These are phyloP conservation scores for Parazoanthus swiftii DNA, from an alignment of 92 coral and sea anemone genomes.

Conservation along the genomic window DNA sequence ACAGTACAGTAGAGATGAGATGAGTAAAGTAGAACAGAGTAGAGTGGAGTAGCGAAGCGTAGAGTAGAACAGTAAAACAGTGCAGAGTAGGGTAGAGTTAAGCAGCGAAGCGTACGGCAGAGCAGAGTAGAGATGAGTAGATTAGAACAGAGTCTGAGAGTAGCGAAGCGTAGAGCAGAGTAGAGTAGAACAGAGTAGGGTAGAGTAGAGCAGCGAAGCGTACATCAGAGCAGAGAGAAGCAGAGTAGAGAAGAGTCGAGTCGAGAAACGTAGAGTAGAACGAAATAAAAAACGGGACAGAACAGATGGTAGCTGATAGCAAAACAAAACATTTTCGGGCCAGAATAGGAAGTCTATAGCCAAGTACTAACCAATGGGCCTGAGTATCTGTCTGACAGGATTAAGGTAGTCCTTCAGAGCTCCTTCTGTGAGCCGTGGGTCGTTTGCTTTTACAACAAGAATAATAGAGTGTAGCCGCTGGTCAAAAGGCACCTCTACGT, in stretches of 20 bases:
- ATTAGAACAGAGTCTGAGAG: background rate
- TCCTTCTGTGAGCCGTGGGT: constrained; percentile 41
- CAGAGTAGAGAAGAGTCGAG: background rate
- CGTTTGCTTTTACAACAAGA: constrained; percentile 64
- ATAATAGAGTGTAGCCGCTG: constrained; percentile 48
- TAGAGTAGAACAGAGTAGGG: background rate
- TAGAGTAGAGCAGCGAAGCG: background rate
- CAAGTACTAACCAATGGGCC: constrained; percentile 45
- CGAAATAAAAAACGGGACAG: background rate
- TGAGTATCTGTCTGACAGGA: constrained; percentile 52
- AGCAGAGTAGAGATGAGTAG: background rate
- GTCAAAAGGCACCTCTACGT: constrained; percentile 44
- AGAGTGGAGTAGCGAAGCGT: background rate
- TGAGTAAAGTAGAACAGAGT: background rate
- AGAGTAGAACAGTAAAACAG: too few relatives aligned
- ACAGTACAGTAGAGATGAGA: too few relatives aligned
- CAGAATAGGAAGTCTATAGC: background rate
- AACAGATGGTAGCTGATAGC: background rate
- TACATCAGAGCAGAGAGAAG: background rate
- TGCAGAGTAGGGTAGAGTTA: background rate
- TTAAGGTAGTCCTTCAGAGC: constrained; percentile 38
- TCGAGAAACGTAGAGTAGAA: background rate
- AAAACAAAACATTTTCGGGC: too few relatives aligned
- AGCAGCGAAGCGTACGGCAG: background rate
- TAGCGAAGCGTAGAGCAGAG: background rate